Evolutionary conservation across 2,797 vertebrate genomes (phyloP), one percentile per base, ranked within the genome.

Genomic region (Tokudaia muenninki): DNA sequence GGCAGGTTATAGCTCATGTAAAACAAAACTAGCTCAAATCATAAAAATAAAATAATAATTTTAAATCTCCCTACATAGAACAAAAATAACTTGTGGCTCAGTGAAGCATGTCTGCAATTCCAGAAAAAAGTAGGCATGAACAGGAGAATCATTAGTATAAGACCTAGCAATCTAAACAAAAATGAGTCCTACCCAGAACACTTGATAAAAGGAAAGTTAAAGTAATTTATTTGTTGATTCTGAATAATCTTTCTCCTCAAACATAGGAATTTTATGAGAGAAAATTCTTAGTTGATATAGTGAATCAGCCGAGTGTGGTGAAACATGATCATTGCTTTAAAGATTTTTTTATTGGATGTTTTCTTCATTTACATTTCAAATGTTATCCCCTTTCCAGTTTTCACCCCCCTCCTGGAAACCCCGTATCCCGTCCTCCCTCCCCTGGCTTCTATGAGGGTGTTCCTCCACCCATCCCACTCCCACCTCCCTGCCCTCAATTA

Each of bases 21-120:
- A 94, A n/a, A 78, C 44, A 83, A 91, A 95, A 52, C 13, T 44
- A 94, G 63, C 55, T 72, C 34, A 80, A 96, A 94, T 13, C 72
- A 70, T 21, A 57, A 90, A 86, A 63, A 63, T 47, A 67, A 31
- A 67, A 61, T 34, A 41, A 93, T 59, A 77, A 77, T 26, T 89
- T 47, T 57, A 90, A 92, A 22, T 79, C 34, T 59, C 3, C 63
- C 37, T 79, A 44, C 12, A 61, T 22, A 65, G n/a, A 65, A 22
- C 41, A 90, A 96, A 13, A 75, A 13, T 21, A 17, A 7, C 65
- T 59, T 7, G 47, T 50, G 59, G 26, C 19, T 17, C 4, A 8
- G 24, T 83, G 37, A 21, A 63, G 6, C 21, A 61, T 41, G 52
- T n/a, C 55, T 41, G 22, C 24, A 7, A 82, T 16, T 1, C 79